Evolutionary conservation across 2,797 vertebrate species (phyloP).

Genomic region (Melanotaenia boesemani): DNA sequence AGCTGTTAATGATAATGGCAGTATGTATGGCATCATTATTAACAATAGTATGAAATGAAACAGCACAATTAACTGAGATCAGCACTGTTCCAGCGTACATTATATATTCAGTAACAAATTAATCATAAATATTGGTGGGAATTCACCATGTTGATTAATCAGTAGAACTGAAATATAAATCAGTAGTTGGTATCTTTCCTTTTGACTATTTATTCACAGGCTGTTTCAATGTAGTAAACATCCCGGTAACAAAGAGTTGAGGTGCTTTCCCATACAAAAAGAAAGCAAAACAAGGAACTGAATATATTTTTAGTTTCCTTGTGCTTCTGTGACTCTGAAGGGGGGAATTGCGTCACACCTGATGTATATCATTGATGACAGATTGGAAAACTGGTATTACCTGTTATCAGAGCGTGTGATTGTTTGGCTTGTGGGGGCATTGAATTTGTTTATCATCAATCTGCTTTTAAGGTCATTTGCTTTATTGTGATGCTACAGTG

Average conservation of each 20-base stretch:
- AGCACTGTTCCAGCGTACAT: not conserved
- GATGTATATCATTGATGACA: constrained; percentile 1
- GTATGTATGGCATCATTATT: not conserved
- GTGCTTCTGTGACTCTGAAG: constrained; percentile 4
- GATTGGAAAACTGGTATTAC: not conserved
- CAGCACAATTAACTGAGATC: not conserved
- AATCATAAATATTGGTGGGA: not conserved
- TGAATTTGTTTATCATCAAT: not conserved
- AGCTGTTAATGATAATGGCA: not conserved
- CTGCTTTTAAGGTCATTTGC: not conserved
- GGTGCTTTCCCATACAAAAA: not conserved
- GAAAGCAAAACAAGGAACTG: constrained; percentile 10
- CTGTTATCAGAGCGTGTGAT: not conserved
- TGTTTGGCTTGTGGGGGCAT: constrained; percentile 2
- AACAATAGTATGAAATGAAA: not conserved
- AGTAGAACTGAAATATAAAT: not conserved
- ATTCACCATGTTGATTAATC: not conserved
- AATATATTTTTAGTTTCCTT: not conserved
- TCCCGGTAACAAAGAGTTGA: not conserved
- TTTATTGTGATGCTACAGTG: not conserved
- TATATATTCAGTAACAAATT: constrained; percentile 13
- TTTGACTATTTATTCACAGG: not conserved
- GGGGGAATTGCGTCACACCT: not conserved
- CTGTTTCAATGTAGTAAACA: not conserved
- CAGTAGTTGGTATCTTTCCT: not conserved